These are phyloP conservation scores for Manis crassicaudata DNA, from an alignment of 2,797 vertebrate genomes.

Conservation along the genomic window DNA sequence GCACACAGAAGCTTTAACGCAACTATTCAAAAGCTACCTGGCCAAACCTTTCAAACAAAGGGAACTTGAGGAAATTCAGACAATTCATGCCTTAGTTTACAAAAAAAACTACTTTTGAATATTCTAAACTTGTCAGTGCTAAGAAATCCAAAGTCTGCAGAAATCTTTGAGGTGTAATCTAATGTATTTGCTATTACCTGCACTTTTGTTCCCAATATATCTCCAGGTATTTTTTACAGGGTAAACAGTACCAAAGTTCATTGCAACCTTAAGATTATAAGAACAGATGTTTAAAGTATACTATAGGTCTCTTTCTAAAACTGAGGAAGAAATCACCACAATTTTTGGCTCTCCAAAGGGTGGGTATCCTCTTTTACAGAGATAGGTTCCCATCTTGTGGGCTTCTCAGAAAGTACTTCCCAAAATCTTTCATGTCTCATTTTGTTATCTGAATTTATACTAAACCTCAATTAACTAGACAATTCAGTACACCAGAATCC, in stretches of 20 bases:
- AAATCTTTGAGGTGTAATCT: slow-evolving; percentile 10
- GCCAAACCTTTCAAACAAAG: background rate
- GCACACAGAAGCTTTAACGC: background rate
- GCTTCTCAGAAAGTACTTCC: slow-evolving; percentile 33
- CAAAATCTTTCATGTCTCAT: slow-evolving; percentile 44
- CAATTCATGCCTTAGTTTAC: slow-evolving; percentile 13
- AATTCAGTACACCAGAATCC: slow-evolving; percentile 2
- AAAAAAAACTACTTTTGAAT: background rate
- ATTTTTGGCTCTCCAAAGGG: background rate
- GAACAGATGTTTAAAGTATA: slow-evolving; percentile 10
- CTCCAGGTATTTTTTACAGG: background rate
- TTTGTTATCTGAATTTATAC: slow-evolving; percentile 19
- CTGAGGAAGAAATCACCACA: background rate
- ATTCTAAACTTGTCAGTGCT: background rate
- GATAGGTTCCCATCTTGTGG: background rate
- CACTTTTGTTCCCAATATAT: background rate
- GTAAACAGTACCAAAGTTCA: background rate
- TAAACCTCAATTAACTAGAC: slow-evolving; percentile 30
- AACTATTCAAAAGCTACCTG: slow-evolving; percentile 52
- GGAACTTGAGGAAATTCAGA: background rate
- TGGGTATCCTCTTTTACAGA: background rate
- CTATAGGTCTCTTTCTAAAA: slow-evolving; percentile 40
- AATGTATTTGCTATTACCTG: background rate
- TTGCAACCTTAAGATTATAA: background rate
- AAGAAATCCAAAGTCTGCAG: background rate